Evolutionary conservation across 30 jellyfish, hydroid and myxozoan species (phyloP), one percentile per base, ranked within the genome.

Genomic region (Pseudorhiza aurosa): DNA sequence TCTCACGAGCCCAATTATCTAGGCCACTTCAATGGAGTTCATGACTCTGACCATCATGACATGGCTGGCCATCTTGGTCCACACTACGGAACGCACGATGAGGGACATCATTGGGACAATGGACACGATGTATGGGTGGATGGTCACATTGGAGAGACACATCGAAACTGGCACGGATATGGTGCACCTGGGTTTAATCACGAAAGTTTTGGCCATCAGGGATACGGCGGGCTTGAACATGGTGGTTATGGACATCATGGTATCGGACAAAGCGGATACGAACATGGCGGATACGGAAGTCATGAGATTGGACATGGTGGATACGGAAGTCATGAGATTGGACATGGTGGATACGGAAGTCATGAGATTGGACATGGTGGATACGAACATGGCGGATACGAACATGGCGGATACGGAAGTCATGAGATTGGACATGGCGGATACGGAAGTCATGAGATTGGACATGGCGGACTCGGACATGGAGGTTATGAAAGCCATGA

Each of bases 151-250:
- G 68, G 68, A 12, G 72, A 49, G 72, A 32, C 71, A 18, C 85
- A 71, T 40, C 85, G 68, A 24, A 30, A 71, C 36, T 50, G 71
- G 71, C 85, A 71, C 33, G 85, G 72, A 1, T 49, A 46, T 49
- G 85, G 77, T n/a, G 77, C 77, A 64, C 77, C 77, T 24, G 58
- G 77, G 19, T 64, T 19, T 28, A 33, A 64, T 21, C 60, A 64
- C 35, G 24, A 30, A 1, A 33, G 58, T 19, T 36, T 24, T 22
- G 63, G 53, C 21, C 28, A 14, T 24, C 24, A 30, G 12, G 58
- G 58, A 0, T 36, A 33, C 17, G 60, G 36, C 19, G 40, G 53
- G n/a, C 35, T 10, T 22, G 77, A 58, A 24, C 77, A 64, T 32
- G 77, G 35, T 1, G 51, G 74, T 4, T 19, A 59, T 35, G 58